Base-by-base conservation (phyloP, 2,888 invertebrate species). In the Erebia palarica region DNA sequence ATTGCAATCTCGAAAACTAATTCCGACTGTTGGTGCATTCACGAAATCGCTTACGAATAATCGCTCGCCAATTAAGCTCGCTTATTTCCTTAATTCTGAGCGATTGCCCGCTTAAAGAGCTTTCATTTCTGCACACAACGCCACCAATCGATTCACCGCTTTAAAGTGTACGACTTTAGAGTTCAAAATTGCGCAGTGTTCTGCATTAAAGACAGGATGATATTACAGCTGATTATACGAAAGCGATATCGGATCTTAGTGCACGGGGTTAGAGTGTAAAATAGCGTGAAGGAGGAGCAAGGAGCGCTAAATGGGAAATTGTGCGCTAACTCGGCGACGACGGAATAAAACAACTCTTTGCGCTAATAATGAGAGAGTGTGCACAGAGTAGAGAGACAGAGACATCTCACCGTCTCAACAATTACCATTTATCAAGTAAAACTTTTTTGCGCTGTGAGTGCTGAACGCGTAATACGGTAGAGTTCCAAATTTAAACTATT, bases 271-370 rank as follows among this genome's bases (percentile, higher is more conserved):
- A 87, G 75, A 81, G 84, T 78, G 69, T 71, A 73, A 69, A 81
- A 79, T 85, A 61, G 79, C 63, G 58, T 78, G 80, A 55, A 68
- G 66, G 72, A 69, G 55, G 73, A 82, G 84, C 86, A 87, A 86
- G 86, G 80, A 80, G 84, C 82, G 84, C 82, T 90, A 88, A 89
- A 88, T 91, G 89, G 92, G 92, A 92, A 92, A 92, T 92, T 89
- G 92, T 89, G 83, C 81, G 85, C 89, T 89, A 91, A 92, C 90
- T 90, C 87, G 83, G 81, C 85, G 87, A 84, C 88, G 86, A 77
- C 82, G 86, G 87, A 90, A 90, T 91, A 92, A 92, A 92, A 92
- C 92, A 92, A 92, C 92, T 90, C 92, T 90, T 90, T 86, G 89
- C 89, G 86, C 86, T 91, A 87, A 91, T 92, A 92, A 92, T 92